These are phyloP conservation scores for Andricus curvator DNA, from an alignment of 2,888 invertebrate genomes.

Conservation along the genomic window DNA sequence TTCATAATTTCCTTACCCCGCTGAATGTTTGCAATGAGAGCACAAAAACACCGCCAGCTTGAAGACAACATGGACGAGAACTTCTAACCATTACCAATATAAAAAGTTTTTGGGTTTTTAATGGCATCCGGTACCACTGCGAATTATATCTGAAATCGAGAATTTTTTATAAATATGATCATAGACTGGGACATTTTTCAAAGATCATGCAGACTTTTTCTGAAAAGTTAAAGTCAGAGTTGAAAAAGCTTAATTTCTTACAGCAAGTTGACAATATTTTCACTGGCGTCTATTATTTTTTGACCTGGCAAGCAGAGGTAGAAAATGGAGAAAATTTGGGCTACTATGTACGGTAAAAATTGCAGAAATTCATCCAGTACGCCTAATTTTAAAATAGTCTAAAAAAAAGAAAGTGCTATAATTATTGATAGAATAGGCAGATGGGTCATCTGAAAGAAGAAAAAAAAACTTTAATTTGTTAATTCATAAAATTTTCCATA, in stretches of 20 bases:
- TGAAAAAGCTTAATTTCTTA: not conserved
- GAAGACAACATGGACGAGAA: not conserved
- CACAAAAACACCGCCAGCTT: not conserved
- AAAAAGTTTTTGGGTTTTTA: not conserved
- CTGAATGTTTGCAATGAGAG: slow-evolving; percentile 4
- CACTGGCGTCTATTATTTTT: slow-evolving; percentile 1
- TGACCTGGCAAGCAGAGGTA: not conserved
- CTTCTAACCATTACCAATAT: slow-evolving; percentile 4
- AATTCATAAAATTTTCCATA: no score
- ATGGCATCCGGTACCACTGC: not conserved
- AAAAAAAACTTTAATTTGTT: no score
- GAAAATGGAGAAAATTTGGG: not conserved
- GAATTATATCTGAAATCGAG: not conserved
- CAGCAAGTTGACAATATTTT: not conserved
- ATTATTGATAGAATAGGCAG: no score
- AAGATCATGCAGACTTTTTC: not conserved
- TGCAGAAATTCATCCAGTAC: not conserved
- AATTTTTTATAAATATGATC: no score
- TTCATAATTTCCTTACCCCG: not conserved
- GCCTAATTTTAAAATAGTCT: not conserved
- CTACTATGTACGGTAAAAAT: not conserved
- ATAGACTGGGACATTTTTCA: not conserved
- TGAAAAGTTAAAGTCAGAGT: not conserved
- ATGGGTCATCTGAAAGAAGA: no score
- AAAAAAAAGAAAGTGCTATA: not conserved